These are phyloP conservation scores for Larimichthys crocea DNA, from an alignment of 2,113 vertebrate genomes.

Conservation along the genomic window DNA sequence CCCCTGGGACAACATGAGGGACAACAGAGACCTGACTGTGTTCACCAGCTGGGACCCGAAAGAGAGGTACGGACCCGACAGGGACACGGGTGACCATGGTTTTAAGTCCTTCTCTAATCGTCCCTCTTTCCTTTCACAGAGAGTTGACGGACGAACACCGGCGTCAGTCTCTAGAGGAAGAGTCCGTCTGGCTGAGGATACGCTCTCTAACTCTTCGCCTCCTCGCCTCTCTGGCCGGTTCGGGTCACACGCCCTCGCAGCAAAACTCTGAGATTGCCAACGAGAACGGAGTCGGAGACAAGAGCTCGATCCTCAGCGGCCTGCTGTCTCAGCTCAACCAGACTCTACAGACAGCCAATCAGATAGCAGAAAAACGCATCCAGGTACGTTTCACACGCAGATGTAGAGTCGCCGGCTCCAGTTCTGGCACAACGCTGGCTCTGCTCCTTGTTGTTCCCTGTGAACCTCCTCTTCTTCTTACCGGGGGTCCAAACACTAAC, in stretches of 20 bases:
- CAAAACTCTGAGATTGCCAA: conserved; percentile 90
- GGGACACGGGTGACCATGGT: no score
- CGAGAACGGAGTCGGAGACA: conserved; percentile 92
- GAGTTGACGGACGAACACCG: conserved; percentile 90
- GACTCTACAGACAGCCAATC: conserved; percentile 86
- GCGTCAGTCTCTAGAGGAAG: conserved; percentile 91
- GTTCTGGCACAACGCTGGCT: no score
- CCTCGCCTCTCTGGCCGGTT: conserved; percentile 86
- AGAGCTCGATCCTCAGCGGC: conserved; percentile 82
- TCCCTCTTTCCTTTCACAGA: conserved; percentile 75
- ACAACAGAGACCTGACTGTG: conserved; percentile 96
- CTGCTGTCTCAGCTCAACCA: conserved; percentile 90
- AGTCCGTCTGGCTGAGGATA: conserved; percentile 91
- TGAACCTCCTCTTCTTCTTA: no score
- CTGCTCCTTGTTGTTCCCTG: no score
- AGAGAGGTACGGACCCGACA: conserved; percentile 81
- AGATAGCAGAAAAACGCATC: conserved; percentile 86
- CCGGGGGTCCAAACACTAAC: no score
- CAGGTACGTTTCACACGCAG: conserved; percentile 81
- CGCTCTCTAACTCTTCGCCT: conserved; percentile 93
- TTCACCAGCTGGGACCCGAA: conserved; percentile 95
- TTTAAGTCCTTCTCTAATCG: neutral
- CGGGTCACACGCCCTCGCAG: conserved; percentile 84
- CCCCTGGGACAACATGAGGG: conserved; percentile 93
- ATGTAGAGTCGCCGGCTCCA: no score